Conservation (phyloP, 1,140 invertebrate species). For the Hestina assimilis region DNA sequence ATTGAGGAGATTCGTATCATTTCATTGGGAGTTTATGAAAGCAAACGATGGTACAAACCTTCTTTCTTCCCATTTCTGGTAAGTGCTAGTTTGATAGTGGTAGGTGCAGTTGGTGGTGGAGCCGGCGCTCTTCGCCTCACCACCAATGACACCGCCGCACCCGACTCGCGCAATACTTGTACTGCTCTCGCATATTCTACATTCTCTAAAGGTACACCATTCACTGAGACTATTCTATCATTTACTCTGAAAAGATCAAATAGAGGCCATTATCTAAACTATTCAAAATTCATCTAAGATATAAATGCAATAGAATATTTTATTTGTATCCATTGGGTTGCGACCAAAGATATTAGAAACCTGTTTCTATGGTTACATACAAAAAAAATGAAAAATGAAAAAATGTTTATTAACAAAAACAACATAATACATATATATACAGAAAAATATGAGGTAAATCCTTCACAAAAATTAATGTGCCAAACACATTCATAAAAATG, state of each 20-base stretch:
- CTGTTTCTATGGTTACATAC: no score
- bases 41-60: constrained; percentile 82
- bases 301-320: neutral
- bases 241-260: constrained; percentile 88
- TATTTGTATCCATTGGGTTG: no score
- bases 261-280: no score
- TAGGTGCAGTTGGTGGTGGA: constrained; percentile 80
- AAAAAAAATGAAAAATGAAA: no score
- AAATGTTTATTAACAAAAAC: no score
- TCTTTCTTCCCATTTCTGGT: constrained; percentile 97
- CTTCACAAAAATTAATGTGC: no score
- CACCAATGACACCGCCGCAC: constrained; percentile 92
- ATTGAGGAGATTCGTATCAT: no score
- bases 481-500: no score
- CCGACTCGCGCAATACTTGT: constrained; percentile 92
- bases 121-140: constrained; percentile 86
- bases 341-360: no score
- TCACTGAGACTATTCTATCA: constrained; percentile 97
- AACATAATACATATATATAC: no score
- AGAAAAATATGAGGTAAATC: no score
- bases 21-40: no score
- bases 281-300: neutral
- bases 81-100: constrained; percentile 88
- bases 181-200: constrained; percentile 97
- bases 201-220: constrained; percentile 96